phyloP scores from a whole-genome alignment of 2,888 invertebrate genomes.

The Hydropsyche betteni region DNA sequence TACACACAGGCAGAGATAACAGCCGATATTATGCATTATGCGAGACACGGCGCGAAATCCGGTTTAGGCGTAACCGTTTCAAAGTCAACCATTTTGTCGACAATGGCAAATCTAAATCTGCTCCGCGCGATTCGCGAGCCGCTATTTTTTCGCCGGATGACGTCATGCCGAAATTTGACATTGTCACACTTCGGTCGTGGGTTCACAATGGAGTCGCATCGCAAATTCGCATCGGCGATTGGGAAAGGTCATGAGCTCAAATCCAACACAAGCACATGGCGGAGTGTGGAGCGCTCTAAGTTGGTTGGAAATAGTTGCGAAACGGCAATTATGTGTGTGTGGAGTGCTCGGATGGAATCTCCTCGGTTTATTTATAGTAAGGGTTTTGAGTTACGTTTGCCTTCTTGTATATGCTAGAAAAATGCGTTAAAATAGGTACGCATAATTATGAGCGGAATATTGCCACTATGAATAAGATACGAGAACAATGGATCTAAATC shows the following conservation, averaged over 20 bases:
- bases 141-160: background rate
- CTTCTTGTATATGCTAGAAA: too few relatives aligned
- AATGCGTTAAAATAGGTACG: too few relatives aligned
- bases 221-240: background rate
- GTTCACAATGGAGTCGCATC: background rate
- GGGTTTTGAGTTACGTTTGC: too few relatives aligned
- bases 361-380: too few relatives aligned
- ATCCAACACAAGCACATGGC: slow-evolving; percentile 1
- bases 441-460: too few relatives aligned
- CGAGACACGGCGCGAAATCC: slow-evolving; percentile 3
- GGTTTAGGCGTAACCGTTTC: slow-evolving; percentile 30
- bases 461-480: too few relatives aligned
- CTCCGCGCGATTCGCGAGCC: too few relatives aligned
- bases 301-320: too few relatives aligned
- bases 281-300: background rate
- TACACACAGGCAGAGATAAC: background rate
- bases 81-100: slow-evolving; percentile 24
- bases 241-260: slow-evolving; percentile 31
- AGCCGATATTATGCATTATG: slow-evolving; percentile 5
- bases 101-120: background rate
- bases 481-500: too few relatives aligned
- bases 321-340: too few relatives aligned
- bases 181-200: slow-evolving; percentile 11
- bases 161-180: slow-evolving; percentile 21
- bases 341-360: too few relatives aligned